A percentile compares a stretch with the other conserved stretches of the same genome.
These are phyloP conservation scores for Ataeniobius toweri DNA, from an alignment of 2,797 vertebrate species.

Conservation along the genomic window DNA sequence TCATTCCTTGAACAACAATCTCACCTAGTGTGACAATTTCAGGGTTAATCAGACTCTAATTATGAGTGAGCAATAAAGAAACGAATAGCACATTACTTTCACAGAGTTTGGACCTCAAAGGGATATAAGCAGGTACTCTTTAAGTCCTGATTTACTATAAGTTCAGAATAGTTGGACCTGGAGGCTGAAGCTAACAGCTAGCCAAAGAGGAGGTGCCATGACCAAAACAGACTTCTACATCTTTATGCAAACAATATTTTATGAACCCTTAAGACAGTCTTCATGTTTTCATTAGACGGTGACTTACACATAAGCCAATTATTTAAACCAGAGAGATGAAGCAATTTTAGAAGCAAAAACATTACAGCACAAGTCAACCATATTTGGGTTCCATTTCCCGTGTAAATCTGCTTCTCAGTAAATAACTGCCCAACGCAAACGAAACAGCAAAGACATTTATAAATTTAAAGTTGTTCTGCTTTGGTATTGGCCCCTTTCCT, in stretches of 20 bases:
- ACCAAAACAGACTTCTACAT: background rate
- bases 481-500: background rate
- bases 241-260: background rate
- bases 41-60: background rate
- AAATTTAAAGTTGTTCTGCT: background rate
- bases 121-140: background rate
- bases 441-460: no score
- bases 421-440: background rate
- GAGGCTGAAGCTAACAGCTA: background rate
- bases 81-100: background rate
- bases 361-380: background rate
- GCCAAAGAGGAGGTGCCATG: background rate
- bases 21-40: background rate
- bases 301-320: background rate
- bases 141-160: background rate
- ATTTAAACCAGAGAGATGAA: background rate
- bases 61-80: background rate
- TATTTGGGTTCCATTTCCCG: background rate
- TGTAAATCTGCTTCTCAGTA: background rate
- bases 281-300: background rate
- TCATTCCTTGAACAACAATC: slow-evolving; percentile 4
- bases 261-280: background rate
- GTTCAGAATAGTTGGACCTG: background rate
- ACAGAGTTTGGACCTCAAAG: background rate
- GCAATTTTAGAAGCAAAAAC: background rate